These are phyloP conservation scores for Oryctes rhinoceros DNA, from an alignment of 1,140 invertebrate species.

Conservation along the genomic window DNA sequence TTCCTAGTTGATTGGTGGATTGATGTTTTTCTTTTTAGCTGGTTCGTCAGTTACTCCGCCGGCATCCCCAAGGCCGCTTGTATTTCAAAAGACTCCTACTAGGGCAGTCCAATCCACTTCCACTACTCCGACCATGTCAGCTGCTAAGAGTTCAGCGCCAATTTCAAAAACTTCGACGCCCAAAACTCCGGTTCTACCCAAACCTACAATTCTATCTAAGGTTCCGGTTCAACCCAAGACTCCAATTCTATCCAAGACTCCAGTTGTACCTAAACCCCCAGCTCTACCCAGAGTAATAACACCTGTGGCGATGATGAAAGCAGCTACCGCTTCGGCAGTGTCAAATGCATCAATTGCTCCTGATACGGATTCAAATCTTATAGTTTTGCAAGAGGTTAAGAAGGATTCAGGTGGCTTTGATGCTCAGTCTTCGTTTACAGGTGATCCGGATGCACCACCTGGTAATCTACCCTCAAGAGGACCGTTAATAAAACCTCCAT, in stretches of 20 bases:
- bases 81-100: too few relatives aligned
- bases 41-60: too few relatives aligned
- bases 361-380: slow-evolving; percentile 15
- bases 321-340: too few relatives aligned
- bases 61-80: too few relatives aligned
- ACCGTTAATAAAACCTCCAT: slow-evolving; percentile 52
- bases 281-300: neutral
- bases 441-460: neutral
- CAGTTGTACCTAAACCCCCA: neutral
- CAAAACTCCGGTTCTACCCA: neutral
- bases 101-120: too few relatives aligned
- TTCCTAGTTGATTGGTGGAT: neutral
- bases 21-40: neutral
- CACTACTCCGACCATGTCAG: too few relatives aligned
- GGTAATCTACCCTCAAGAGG: slow-evolving; percentile 41
- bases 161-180: neutral
- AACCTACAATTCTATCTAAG: neutral
- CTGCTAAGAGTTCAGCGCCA: too few relatives aligned
- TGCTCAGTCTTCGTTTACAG: neutral
- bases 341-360: too few relatives aligned
- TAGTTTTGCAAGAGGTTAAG: slow-evolving; percentile 15
- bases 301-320: neutral
- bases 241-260: neutral
- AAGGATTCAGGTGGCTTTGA: neutral
- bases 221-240: neutral